Base-by-base conservation (phyloP, 2,888 invertebrate species). In the Leuctra nigra region DNA sequence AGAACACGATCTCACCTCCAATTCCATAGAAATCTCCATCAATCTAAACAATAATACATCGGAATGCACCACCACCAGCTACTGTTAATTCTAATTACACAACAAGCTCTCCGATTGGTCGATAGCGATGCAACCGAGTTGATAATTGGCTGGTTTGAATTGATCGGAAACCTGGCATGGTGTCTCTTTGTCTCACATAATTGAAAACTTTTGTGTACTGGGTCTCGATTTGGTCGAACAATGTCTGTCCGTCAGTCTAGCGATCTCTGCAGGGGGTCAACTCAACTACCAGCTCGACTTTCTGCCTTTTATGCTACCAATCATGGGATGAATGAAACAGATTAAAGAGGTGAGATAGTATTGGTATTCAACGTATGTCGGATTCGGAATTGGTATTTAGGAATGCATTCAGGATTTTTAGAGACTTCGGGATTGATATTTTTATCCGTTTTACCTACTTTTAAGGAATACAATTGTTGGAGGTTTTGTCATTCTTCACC, bases 201-300 rank as follows among this genome's bases (percentile, higher is more conserved):
- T 59, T 59, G 59, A 59, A 59, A 59, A 59, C 59, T 57, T 56
- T 59, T 59, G 56, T 59, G 24, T 46, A 23, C 23, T 46, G 23
- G 22, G 20, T 16, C 46, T 47, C 24, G 47, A 23, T 24, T 46
- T 24, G 22, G 6, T 22, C 25, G 7, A 47, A 47, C 47, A 47
- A 47, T 47, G 47, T n/a, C 25, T 9, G 29, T 24, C 13, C 24
- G 47, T 47, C 24, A 25, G 47, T 47, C n/a, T n/a, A n/a, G n/a
- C n/a, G 11, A 29, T n/a, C 3, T 47, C 47, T 3, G 47, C 47
- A 25, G 47, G 47, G 46, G 47, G 47, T n/a, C n/a, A n/a, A n/a
- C n/a, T n/a, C n/a, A n/a, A 18, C 6, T 13, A 39, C n/a, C 16
- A 20, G 9, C 39, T 4, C 18, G 18, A 16, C 39, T 39, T 18